These are phyloP conservation scores for Dasysyrphus albostriatus DNA, from an alignment of 2,888 invertebrate species.

Conservation along the genomic window DNA sequence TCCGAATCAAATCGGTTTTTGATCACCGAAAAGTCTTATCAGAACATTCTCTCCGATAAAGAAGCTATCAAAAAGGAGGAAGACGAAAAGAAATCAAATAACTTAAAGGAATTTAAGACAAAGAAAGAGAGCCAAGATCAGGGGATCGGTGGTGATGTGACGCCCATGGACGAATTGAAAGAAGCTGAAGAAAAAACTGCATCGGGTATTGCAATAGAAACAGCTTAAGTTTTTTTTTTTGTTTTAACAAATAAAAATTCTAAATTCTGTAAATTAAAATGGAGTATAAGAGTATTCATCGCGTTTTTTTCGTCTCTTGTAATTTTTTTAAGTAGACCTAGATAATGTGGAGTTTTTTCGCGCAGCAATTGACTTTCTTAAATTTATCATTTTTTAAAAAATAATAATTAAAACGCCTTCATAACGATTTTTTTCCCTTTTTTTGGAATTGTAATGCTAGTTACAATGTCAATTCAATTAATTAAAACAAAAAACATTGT, in stretches of 20 bases:
- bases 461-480: constrained; percentile 4
- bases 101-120: background rate
- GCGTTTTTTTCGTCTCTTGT: constrained; percentile 26
- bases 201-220: constrained; percentile 55
- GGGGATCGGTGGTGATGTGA: constrained; percentile 51
- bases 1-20: constrained; percentile 80
- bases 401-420: background rate
- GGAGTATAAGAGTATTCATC: constrained; percentile 45
- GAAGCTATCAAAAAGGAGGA: constrained; percentile 47
- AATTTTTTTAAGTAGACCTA: constrained; percentile 34
- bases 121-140: constrained; percentile 46
- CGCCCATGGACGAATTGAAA: constrained; percentile 63
- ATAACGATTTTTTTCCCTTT: background rate
- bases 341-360: constrained; percentile 4
- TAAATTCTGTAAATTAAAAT: constrained; percentile 61
- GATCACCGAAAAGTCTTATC: constrained; percentile 80
- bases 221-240: constrained; percentile 43
- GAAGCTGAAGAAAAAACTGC: constrained; percentile 25
- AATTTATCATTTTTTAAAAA: constrained; percentile 6
- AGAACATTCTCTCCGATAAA: constrained; percentile 77
- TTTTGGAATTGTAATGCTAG: constrained; percentile 1
- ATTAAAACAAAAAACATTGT: background rate
- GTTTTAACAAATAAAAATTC: background rate
- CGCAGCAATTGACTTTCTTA: background rate
- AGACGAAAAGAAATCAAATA: constrained; percentile 26